These are phyloP conservation scores for Hyaena hyaena DNA, from an alignment of 2,113 vertebrate genomes.

Conservation along the genomic window DNA sequence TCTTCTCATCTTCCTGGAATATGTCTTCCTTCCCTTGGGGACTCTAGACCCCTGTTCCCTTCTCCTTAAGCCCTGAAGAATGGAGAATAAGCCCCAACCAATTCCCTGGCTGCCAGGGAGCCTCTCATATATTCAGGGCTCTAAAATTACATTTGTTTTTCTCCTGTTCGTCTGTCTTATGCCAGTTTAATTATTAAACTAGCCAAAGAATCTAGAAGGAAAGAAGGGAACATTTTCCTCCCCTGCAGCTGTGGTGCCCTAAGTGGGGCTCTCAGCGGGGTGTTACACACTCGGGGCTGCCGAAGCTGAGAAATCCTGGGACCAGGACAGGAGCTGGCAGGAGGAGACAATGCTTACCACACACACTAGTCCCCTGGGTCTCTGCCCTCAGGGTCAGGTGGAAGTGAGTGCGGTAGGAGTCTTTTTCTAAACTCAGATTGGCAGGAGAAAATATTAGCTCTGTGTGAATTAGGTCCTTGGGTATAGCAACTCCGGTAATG, in stretches of 20 bases:
- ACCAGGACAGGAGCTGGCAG: not conserved
- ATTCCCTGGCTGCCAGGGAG: not conserved
- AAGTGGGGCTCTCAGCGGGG: not conserved
- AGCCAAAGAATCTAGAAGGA: not conserved
- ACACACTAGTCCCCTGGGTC: not conserved
- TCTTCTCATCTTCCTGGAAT: not conserved
- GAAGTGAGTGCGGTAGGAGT: not conserved
- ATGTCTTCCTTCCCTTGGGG: not conserved
- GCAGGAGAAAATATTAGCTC: not conserved
- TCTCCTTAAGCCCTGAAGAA: not conserved
- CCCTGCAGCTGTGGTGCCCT: not conserved
- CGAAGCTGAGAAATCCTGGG: too few relatives aligned
- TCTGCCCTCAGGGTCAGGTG: not conserved
- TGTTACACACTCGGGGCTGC: not conserved
- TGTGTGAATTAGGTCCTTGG: not conserved
- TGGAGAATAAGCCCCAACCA: not conserved
- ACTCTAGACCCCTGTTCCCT: not conserved
- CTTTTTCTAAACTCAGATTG: not conserved
- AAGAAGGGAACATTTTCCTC: not conserved
- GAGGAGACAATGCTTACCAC: not conserved
- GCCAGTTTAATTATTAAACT: not conserved
- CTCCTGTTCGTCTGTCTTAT: not conserved
- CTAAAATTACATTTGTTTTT: not conserved
- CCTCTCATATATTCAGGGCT: not conserved
- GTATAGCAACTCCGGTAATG: not conserved